These are phyloP conservation scores for Pyxicephalus adspersus DNA, from an alignment of 2,113 vertebrate species.

Conservation along the genomic window DNA sequence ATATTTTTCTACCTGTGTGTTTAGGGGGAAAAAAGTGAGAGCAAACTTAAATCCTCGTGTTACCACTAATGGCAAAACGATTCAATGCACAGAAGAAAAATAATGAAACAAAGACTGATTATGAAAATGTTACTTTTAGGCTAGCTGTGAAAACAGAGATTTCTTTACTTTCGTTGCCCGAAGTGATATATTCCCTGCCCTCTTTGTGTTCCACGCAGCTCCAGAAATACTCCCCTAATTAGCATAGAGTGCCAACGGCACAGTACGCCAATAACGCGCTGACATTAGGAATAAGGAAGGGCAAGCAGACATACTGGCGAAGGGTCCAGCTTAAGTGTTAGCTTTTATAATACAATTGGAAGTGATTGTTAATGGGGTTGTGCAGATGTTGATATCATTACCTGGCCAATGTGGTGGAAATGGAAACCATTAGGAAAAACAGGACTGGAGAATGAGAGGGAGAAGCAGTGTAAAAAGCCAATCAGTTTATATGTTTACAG, in stretches of 20 bases:
- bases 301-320: background rate
- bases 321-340: background rate
- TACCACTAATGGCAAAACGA: background rate
- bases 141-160: background rate
- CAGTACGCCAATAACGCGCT: conserved; percentile 14
- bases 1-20: background rate
- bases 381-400: background rate
- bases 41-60: background rate
- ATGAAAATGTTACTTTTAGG: background rate
- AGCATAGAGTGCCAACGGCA: background rate
- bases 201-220: background rate
- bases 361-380: background rate
- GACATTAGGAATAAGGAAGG: conserved; percentile 27
- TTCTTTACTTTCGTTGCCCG: background rate
- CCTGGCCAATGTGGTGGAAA: background rate
- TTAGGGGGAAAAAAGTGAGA: background rate
- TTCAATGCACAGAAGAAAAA: background rate
- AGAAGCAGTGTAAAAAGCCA: too few species aligned
- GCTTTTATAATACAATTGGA: background rate
- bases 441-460: too few species aligned
- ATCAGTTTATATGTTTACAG: too few species aligned
- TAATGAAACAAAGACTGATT: background rate
- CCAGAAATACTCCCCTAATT: conserved; percentile 1
- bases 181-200: conserved; percentile 6
- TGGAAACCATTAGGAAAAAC: background rate